Evolutionary conservation across 2,113 vertebrate species (phyloP).

Genomic region (Grallaria varia): DNA sequence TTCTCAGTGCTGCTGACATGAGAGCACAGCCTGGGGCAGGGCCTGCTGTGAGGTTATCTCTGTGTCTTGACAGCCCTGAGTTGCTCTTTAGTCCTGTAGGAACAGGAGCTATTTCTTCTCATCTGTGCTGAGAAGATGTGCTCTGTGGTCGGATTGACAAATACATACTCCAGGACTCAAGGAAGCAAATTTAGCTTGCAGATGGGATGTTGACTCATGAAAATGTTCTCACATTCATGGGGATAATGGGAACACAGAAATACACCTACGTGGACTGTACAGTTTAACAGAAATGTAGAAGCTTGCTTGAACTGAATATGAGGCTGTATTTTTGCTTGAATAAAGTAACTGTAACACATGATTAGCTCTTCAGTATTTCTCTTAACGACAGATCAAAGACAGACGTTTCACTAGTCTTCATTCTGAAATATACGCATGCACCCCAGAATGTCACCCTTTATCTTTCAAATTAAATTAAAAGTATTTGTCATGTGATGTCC

Average conservation of each 20-base stretch:
- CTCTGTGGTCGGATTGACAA: neutral
- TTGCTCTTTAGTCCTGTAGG: neutral
- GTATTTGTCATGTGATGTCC: neutral
- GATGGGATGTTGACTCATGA: neutral
- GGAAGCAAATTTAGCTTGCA: neutral
- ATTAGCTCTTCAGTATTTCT: neutral
- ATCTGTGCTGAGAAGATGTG: neutral
- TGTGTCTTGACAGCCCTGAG: neutral
- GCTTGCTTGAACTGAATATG: neutral
- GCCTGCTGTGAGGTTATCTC: neutral
- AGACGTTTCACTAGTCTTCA: neutral
- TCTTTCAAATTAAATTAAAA: neutral
- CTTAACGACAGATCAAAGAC: neutral
- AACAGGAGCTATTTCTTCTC: neutral
- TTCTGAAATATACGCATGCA: neutral
- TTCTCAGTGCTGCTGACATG: neutral
- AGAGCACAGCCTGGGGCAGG: neutral
- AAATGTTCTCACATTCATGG: neutral
- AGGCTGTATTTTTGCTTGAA: neutral
- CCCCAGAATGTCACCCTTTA: neutral
- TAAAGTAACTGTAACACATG: neutral
- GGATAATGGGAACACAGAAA: neutral
- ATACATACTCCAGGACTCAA: neutral
- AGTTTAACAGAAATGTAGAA: neutral
- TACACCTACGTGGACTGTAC: accelerated